phyloP scores from a whole-genome alignment of 2,888 invertebrate genomes.

The Cantharis flavilabris region DNA sequence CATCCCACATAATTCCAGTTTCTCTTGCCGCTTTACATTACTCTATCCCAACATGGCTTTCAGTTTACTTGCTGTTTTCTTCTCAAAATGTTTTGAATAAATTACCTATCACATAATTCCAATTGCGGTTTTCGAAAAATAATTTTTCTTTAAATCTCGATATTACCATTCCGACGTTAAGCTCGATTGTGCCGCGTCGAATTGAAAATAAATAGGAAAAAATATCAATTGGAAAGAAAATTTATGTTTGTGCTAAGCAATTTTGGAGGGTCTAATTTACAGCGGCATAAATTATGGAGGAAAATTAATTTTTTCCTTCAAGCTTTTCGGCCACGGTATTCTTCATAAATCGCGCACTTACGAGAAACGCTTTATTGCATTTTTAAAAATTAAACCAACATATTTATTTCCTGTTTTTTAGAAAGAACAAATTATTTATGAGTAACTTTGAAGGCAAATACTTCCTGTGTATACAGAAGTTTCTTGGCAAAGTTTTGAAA shows the following conservation, averaged over 20 bases:
- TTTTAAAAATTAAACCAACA: constrained; percentile 36
- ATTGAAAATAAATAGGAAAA: background rate
- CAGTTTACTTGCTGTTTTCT: constrained; percentile 27
- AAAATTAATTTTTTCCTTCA: constrained; percentile 49
- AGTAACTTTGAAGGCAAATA: constrained; percentile 27
- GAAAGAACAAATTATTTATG: constrained; percentile 36
- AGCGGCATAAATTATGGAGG: constrained; percentile 44
- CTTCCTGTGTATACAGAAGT: constrained; percentile 35
- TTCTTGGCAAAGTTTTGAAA: constrained; percentile 16
- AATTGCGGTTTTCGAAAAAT: background rate
- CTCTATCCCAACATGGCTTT: constrained; percentile 25
- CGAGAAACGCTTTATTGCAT: constrained; percentile 35
- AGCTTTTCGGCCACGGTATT: constrained; percentile 37
- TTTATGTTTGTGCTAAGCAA: constrained; percentile 47
- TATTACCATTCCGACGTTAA: background rate
- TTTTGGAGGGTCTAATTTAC: constrained; percentile 45
- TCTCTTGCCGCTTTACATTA: constrained; percentile 29
- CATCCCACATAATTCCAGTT: constrained; percentile 32
- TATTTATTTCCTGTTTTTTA: constrained; percentile 31
- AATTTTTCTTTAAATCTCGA: background rate
- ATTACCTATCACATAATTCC: constrained; percentile 1
- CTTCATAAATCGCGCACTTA: constrained; percentile 42
- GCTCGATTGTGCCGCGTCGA: background rate
- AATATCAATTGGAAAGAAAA: constrained; percentile 28
- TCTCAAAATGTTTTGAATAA: constrained; percentile 27